Conservation (phyloP, 2,797 vertebrate species). For the Sarcoramphus papa region DNA sequence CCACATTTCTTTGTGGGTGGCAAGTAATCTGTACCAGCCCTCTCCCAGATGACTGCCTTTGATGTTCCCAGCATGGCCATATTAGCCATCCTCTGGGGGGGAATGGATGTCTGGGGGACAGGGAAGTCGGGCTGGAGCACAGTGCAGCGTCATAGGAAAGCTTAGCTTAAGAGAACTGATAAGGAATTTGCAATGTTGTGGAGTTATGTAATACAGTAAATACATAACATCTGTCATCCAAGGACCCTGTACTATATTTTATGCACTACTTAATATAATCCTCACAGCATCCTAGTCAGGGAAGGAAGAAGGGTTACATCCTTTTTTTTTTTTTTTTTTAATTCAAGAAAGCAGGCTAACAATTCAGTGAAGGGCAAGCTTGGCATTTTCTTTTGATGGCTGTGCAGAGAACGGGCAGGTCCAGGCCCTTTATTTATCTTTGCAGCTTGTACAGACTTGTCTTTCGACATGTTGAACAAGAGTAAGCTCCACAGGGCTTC, state of each 20-base stretch:
- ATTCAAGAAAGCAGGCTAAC: not conserved
- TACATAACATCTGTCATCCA: slow-evolving; percentile 3
- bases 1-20: slow-evolving; percentile 23
- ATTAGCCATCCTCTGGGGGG: not conserved
- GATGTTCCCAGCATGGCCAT: not conserved
- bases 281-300: not conserved
- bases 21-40: slow-evolving; percentile 35
- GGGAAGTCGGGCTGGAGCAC: not conserved
- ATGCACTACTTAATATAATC: slow-evolving; percentile 7
- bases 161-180: not conserved
- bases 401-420: not conserved
- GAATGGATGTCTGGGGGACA: not conserved
- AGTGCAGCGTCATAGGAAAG: not conserved
- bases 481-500: slow-evolving; percentile 35
- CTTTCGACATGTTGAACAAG: slow-evolving; percentile 8
- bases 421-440: slow-evolving; percentile 19
- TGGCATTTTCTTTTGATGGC: not conserved
- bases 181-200: not conserved
- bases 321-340: not conserved
- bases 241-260: not conserved
- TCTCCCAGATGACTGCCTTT: slow-evolving; percentile 23
- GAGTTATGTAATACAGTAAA: slow-evolving; percentile 24
- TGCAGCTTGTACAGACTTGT: slow-evolving; percentile 14
- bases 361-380: not conserved
- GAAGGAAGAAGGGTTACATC: not conserved